Evolutionary conservation across 2,797 vertebrate genomes (phyloP), one percentile per base, ranked within the genome.

Genomic region (Tachyglossus aculeatus): DNA sequence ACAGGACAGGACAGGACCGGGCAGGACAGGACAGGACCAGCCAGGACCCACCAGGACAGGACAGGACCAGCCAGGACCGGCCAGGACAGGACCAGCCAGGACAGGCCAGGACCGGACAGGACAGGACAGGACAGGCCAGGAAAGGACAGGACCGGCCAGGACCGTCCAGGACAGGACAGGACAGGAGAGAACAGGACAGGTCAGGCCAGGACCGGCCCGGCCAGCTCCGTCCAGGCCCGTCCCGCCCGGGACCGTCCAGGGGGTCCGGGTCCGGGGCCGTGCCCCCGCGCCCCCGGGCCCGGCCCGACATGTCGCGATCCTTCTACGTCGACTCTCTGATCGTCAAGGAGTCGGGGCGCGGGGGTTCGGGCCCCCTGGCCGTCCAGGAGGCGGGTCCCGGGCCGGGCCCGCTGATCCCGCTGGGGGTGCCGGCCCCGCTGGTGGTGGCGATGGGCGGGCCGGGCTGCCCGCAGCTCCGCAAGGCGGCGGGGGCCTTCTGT

Each of bases 321-420:
- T 99, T 99, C 90, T 99, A 99, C 81, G 98, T 99, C n/a, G 98
- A 99, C 82, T 99, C 98, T 71, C 92, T 99, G 83, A 99, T 99
- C 78, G 94, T 99, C 91, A 99, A 99, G 93, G 98, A 99, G 66
- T 90, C 93, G 44, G 90, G 97, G 84, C 93, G 95, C 9, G 90
- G 92, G 72, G 93, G 94, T 5, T n/a, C n/a, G n/a, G n/a, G n/a
- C 62, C 55, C 93, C 61, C 80, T 92, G 76, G n/a, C n/a, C n/a
- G n/a, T n/a, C n/a, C n/a, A n/a, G n/a, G n/a, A n/a, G n/a, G n/a
- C n/a, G n/a, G n/a, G n/a, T n/a, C 91, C 88, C 45, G 92, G 91
- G 41, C 81, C 95, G 1, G 71, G 94, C 51, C 97, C 98, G 88
- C 95, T 98, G 59, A 92, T 99, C 47, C 97, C 97, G 33, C 93